Evolutionary conservation across 1,140 invertebrate species (phyloP).

Genomic region (Zaprionus kolodkinae): DNA sequence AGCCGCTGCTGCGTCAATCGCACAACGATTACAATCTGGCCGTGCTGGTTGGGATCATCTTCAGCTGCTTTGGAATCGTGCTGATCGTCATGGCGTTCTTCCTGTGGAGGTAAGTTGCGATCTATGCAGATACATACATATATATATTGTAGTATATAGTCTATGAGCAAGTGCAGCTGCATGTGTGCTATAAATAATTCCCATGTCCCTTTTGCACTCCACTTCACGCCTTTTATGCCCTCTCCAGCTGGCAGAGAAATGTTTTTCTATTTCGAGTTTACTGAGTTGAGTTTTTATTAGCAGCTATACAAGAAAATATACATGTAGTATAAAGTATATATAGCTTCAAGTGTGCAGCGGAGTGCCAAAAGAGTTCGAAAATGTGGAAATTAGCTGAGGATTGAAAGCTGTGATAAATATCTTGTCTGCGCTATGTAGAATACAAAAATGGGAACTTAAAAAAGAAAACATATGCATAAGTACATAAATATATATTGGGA

Average conservation of each 20-base stretch:
- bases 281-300: background rate
- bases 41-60: slow-evolving; percentile 90
- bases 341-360: background rate
- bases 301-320: background rate
- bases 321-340: background rate
- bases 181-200: background rate
- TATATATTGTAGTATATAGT: no score
- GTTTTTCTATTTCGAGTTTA: background rate
- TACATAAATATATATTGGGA: no score
- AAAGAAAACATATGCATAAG: no score
- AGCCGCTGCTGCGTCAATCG: slow-evolving; percentile 85
- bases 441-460: no score
- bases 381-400: slow-evolving; percentile 2
- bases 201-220: background rate
- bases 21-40: slow-evolving; percentile 89
- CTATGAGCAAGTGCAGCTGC: slow-evolving; percentile 47
- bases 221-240: background rate
- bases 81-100: slow-evolving; percentile 89
- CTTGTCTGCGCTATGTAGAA: background rate
- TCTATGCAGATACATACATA: slow-evolving; percentile 16
- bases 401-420: background rate
- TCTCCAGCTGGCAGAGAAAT: background rate
- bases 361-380: background rate
- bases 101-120: slow-evolving; percentile 90
- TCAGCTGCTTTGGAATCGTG: slow-evolving; percentile 89